phyloP scores from a whole-genome alignment of 2,113 vertebrate species.

The Geococcyx californianus region DNA sequence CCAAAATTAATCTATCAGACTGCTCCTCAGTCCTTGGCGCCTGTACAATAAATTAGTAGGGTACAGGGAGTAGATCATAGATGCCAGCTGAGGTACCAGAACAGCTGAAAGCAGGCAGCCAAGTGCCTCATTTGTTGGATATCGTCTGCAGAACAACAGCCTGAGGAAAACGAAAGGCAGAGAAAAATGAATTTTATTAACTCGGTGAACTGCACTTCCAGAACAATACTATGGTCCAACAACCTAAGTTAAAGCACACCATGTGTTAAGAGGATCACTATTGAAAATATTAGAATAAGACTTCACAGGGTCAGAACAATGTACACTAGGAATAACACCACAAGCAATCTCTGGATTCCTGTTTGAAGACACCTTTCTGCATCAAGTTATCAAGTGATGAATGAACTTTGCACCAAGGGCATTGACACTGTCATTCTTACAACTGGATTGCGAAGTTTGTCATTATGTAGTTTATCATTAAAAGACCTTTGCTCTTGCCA shows the following conservation, averaged over 20 bases:
- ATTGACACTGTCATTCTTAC: background rate
- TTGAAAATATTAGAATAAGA: background rate
- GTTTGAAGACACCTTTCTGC: background rate
- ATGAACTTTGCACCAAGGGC: background rate
- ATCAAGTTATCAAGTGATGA: background rate
- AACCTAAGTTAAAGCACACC: background rate
- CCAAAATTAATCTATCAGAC: background rate
- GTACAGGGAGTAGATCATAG: background rate
- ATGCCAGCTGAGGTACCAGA: background rate
- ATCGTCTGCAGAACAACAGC: background rate
- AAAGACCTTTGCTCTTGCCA: conserved; percentile 22
- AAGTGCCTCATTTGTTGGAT: background rate
- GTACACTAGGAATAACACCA: background rate
- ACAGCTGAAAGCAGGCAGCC: background rate
- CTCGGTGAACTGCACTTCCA: background rate
- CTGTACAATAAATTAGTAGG: rapidly evolving
- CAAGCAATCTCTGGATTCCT: background rate
- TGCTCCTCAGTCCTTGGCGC: rapidly evolving
- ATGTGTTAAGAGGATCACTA: rapidly evolving
- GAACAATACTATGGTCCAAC: background rate
- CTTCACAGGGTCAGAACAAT: background rate
- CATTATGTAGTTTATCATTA: background rate
- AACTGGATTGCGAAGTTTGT: background rate
- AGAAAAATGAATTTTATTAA: background rate
- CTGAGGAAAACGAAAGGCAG: background rate